Percentiles rank a stretch among this genome's conserved stretches.
Evolutionary conservation across 2,888 invertebrate genomes (phyloP).

Genomic region (Xestia c-nigrum): DNA sequence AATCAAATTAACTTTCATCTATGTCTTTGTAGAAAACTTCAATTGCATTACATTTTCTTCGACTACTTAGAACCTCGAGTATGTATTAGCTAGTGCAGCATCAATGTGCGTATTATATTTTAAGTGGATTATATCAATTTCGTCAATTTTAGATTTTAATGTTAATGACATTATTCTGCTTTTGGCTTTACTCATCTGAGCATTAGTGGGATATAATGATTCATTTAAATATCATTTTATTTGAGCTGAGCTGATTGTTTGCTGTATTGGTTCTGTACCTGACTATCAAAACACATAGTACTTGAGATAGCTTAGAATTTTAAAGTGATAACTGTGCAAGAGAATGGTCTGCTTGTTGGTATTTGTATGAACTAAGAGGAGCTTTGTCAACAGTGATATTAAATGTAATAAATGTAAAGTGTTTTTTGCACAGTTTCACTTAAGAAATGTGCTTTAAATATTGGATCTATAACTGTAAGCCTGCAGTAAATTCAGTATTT

Average conservation of each 20-base stretch:
- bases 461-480: conserved; percentile 80
- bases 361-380: conserved; percentile 78
- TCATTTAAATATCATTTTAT: conserved; percentile 59
- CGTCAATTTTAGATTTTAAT: conserved; percentile 90
- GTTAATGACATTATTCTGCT: conserved; percentile 80
- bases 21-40: conserved; percentile 68
- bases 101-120: conserved; percentile 79
- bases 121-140: conserved; percentile 90
- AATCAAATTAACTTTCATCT: conserved; percentile 71
- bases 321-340: conserved; percentile 86
- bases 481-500: conserved; percentile 86
- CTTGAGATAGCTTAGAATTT: conserved; percentile 73
- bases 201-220: conserved; percentile 61
- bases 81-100: conserved; percentile 70
- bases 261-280: conserved; percentile 69
- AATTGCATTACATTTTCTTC: conserved; percentile 75
- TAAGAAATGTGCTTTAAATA: conserved; percentile 80
- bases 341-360: conserved; percentile 78
- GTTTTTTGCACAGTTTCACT: conserved; percentile 86
- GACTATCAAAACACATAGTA: conserved; percentile 66
- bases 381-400: conserved; percentile 87
- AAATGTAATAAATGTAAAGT: conserved; percentile 79
- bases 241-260: conserved; percentile 61
- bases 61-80: conserved; percentile 62
- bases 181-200: conserved; percentile 74